phyloP scores from a whole-genome alignment of 1,140 invertebrate species.

The Diorhabda sublineata region DNA sequence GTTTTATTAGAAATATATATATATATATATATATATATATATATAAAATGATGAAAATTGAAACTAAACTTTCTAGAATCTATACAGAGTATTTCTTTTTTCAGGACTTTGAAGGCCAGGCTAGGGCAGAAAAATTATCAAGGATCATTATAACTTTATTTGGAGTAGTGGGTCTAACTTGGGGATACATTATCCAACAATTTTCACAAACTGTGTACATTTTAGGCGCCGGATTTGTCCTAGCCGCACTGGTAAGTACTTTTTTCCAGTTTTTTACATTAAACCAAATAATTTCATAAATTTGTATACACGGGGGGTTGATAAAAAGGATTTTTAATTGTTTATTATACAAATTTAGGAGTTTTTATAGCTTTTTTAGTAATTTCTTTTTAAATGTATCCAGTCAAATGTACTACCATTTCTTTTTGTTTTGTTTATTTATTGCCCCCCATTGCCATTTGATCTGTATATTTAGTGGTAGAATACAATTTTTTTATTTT shows the following conservation, averaged over 20 bases:
- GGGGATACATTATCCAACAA: conserved; percentile 92
- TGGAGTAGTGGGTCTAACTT: conserved; percentile 81
- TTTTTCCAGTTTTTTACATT: conserved; percentile 6
- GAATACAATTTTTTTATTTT: conserved; percentile 4
- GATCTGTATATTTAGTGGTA: neutral
- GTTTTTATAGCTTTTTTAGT: too few species aligned
- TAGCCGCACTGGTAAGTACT: conserved; percentile 73
- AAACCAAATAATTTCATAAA: neutral
- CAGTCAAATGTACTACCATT: too few species aligned
- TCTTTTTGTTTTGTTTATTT: too few species aligned
- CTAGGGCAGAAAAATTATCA: conserved; percentile 80
- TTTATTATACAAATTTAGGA: too few species aligned
- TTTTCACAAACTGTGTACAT: conserved; percentile 94
- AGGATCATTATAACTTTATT: conserved; percentile 85
- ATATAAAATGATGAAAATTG: neutral
- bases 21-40: conserved; percentile 1
- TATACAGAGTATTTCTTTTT: conserved; percentile 28
- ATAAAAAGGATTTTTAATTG: too few species aligned
- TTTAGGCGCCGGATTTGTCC: conserved; percentile 81
- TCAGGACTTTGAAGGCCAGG: conserved; percentile 89
- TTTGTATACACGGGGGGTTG: too few species aligned
- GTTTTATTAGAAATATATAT: neutral
- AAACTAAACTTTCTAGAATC: neutral
- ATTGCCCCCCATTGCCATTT: too few species aligned
- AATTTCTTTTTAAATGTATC: too few species aligned